These are phyloP conservation scores for Ptyas mucosa DNA, from an alignment of 2,113 vertebrate species.

Conservation along the genomic window DNA sequence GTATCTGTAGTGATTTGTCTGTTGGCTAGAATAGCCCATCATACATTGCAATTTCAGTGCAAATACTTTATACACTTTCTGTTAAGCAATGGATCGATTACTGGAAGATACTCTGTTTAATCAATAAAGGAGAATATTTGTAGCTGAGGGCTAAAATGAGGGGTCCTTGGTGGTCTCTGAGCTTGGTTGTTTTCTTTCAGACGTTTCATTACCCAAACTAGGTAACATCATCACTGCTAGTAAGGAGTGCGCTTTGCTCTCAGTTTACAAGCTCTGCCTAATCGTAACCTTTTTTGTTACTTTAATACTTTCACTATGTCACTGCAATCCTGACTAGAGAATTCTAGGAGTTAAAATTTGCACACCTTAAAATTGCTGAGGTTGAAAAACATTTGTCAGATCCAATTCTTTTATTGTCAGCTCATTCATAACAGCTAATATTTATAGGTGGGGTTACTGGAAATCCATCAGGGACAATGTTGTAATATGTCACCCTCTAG, in stretches of 20 bases:
- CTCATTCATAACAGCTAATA: not conserved
- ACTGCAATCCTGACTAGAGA: not conserved
- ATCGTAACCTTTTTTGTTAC: not conserved
- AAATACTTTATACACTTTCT: not conserved
- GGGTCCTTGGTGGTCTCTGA: not conserved
- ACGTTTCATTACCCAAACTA: not conserved
- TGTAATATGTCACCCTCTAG: not conserved
- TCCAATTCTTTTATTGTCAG: not conserved
- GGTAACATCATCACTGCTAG: not conserved
- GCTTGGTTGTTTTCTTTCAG: not conserved
- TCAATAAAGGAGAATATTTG: not conserved
- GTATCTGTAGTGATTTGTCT: not conserved
- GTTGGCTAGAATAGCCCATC: not conserved
- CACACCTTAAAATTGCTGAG: not conserved
- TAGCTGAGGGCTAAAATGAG: not conserved
- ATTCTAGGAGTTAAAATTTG: not conserved
- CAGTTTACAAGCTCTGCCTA: not conserved
- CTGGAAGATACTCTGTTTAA: not conserved
- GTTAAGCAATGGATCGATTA: not conserved
- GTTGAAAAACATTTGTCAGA: not conserved
- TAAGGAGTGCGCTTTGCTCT: not conserved
- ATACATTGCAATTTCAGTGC: not conserved
- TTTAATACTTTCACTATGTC: not conserved
- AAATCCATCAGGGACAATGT: not conserved
- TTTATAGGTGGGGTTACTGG: not conserved